A percentile compares a stretch with the other conserved stretches of the same genome.
Evolutionary conservation across 92 coral and sea anemone genomes (phyloP).

Genomic region (Umimayanthus chanpuru): DNA sequence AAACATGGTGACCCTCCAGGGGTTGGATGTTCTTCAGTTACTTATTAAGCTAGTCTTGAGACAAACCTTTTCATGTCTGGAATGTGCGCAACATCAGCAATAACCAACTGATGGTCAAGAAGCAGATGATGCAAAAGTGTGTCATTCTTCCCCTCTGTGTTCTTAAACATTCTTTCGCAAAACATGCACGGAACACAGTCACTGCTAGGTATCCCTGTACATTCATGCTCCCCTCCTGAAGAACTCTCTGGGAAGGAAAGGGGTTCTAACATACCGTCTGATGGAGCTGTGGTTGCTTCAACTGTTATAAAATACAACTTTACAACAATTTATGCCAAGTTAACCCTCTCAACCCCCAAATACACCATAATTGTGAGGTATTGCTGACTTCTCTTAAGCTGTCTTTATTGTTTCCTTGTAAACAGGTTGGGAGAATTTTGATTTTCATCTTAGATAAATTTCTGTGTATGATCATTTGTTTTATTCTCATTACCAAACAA

Average conservation of each 20-base stretch:
- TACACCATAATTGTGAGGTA: too few relatives aligned
- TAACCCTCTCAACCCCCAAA: neutral
- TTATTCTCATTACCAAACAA: too few relatives aligned
- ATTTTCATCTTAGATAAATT: too few relatives aligned
- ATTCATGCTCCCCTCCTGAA: constrained; percentile 3
- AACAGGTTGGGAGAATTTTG: too few relatives aligned
- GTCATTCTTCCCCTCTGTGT: constrained; percentile 83
- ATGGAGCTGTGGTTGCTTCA: neutral
- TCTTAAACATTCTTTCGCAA: constrained; percentile 85
- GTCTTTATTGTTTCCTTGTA: too few relatives aligned
- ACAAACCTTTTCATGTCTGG: constrained; percentile 87
- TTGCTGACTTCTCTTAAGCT: too few relatives aligned
- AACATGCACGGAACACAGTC: constrained; percentile 76
- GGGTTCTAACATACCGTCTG: constrained; percentile 4
- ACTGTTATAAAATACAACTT: constrained; percentile 9
- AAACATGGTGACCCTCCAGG: too few relatives aligned
- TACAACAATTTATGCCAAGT: neutral
- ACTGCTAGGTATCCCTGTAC: neutral
- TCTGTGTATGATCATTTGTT: too few relatives aligned
- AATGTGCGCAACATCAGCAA: constrained; percentile 88
- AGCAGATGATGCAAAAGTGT: constrained; percentile 87
- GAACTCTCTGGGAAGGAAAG: constrained; percentile 41
- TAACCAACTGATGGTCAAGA: constrained; percentile 88
- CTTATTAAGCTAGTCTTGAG: too few relatives aligned
- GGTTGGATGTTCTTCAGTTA: too few relatives aligned